These are phyloP conservation scores for Sebastes hopkinsi DNA, from an alignment of 2,797 vertebrate genomes.

Conservation along the genomic window DNA sequence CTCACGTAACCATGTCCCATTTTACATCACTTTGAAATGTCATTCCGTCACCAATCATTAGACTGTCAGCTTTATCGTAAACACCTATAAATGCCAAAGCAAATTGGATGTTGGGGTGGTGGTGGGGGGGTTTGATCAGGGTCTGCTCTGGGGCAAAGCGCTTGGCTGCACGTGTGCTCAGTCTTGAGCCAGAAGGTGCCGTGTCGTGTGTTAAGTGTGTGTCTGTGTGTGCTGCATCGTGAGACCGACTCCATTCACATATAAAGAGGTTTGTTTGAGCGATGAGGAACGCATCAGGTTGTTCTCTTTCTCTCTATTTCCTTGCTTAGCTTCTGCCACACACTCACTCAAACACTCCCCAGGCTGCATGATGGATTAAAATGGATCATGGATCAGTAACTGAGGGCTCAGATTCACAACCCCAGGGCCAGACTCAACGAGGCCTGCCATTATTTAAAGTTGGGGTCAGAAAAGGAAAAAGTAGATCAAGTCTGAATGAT, in stretches of 20 bases:
- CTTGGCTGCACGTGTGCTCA: background rate
- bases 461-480: constrained; percentile 45
- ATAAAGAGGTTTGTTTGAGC: constrained; percentile 22
- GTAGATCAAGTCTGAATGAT: constrained; percentile 40
- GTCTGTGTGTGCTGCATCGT: background rate
- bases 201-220: background rate
- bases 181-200: background rate
- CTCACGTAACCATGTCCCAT: constrained; percentile 3
- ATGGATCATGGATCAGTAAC: constrained; percentile 51
- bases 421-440: constrained; percentile 38
- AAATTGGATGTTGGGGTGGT: constrained; percentile 14
- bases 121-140: background rate
- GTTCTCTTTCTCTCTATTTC: constrained; percentile 1
- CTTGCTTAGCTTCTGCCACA: background rate
- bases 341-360: background rate
- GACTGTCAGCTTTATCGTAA: constrained; percentile 11
- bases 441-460: constrained; percentile 52
- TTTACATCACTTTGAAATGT: constrained; percentile 49
- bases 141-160: constrained; percentile 12
- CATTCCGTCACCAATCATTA: background rate
- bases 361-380: constrained; percentile 62
- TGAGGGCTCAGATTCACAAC: constrained; percentile 42
- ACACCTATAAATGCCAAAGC: constrained; percentile 38
- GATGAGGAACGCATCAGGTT: constrained; percentile 35
- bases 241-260: constrained; percentile 16